Conservation (phyloP, 2,113 vertebrate species). For the Falcunculus frontatus region DNA sequence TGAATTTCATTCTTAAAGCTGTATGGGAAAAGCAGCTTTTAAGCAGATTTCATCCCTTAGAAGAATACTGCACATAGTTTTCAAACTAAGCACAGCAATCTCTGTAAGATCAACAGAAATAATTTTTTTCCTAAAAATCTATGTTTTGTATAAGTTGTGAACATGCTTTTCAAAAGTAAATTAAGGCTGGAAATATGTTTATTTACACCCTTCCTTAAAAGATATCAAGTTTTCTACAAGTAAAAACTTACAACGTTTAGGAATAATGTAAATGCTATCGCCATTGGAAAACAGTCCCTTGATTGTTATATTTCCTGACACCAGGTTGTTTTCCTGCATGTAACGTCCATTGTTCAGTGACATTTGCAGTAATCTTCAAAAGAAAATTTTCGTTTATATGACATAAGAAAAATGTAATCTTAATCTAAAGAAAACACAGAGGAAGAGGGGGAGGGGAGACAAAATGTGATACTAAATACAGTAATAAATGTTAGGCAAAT, state of each 20-base stretch:
- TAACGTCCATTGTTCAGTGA: constrained; percentile 67
- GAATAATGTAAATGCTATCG: background rate
- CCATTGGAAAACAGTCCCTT: constrained; percentile 33
- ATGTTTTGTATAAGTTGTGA: background rate
- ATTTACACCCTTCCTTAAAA: background rate
- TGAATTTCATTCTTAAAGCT: background rate
- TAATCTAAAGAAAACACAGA: background rate
- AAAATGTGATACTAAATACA: background rate
- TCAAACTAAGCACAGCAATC: background rate
- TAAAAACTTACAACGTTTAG: background rate
- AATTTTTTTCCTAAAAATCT: background rate
- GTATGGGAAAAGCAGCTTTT: background rate
- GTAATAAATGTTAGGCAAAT: background rate
- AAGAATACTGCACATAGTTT: background rate
- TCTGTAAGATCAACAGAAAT: background rate
- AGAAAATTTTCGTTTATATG: constrained; percentile 18
- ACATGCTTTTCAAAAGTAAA: background rate
- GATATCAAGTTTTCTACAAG: background rate
- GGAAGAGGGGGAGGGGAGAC: background rate
- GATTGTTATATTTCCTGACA: constrained; percentile 71
- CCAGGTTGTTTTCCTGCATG: constrained; percentile 54
- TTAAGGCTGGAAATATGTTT: background rate
- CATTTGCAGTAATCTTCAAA: constrained; percentile 65
- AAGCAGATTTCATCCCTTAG: background rate
- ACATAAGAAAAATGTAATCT: background rate